Evolutionary conservation across 2,113 vertebrate species (phyloP), one percentile per base, ranked within the genome.

Genomic region (Ctenodactylus gundi): DNA sequence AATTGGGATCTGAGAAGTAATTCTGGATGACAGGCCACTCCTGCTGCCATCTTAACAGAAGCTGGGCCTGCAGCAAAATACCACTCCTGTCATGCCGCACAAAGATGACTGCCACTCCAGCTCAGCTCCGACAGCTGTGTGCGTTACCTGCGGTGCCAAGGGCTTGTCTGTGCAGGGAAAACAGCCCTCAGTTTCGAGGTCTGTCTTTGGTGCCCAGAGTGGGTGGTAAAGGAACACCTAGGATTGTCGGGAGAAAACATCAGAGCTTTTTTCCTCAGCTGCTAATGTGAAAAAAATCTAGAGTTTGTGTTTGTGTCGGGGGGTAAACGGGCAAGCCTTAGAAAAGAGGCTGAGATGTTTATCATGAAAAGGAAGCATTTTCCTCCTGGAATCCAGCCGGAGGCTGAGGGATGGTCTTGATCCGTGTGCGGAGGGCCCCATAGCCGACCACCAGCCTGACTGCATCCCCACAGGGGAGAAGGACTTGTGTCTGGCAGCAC

Each of bases 1-100:
- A 98, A 98, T 98, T 98, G 98, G 96, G 97, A 98, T 97, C 95
- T 98, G 97, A 97, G 97, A 98, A 97, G 97, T 97, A 97, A 98
- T 98, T 98, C 98, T 96, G 95, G 97, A 97, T 98, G 98, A 98
- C 98, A 98, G 89, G 95, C 95, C 92, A 98, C 98, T 98, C 97
- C 98, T 96, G 97, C 96, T 85, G 90, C 96, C 96, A 60, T 88
- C 88, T 10, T 1, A 78, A 84, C 91, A 88, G 93, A 80, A 88
- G 89, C 93, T 78, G 51, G 81, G 93, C 91, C 91, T 95, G 34
- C 73, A 49, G 89, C 31, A 88, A 55, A 73, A 39, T 87, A 84
- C 85, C 93, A 68, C 62, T 86, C 81, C 77, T 46, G n/a, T 82
- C 93, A 55, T 15, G 4, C 39, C 0, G 0, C 76, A 46, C 55